These are phyloP conservation scores for Desmodus rotundus DNA, from an alignment of 2,113 vertebrate genomes.

Conservation along the genomic window DNA sequence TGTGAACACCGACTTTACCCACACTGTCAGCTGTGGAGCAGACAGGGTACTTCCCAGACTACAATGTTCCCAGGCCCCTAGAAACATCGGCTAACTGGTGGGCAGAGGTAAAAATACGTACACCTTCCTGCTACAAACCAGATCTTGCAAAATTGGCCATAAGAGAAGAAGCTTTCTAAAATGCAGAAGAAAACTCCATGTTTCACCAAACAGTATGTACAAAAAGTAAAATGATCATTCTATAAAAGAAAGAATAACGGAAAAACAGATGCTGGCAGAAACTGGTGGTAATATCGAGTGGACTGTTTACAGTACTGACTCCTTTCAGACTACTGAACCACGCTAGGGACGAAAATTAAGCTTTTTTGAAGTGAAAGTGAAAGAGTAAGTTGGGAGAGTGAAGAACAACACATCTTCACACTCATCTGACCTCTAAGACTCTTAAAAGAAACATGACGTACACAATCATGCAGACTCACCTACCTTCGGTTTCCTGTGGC, in stretches of 20 bases:
- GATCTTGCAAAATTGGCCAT: background rate
- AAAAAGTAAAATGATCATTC: background rate
- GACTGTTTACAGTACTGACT: background rate
- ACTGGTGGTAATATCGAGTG: background rate
- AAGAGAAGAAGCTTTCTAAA: background rate
- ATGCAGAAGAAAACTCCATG: background rate
- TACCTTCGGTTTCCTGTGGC: background rate
- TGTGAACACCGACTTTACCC: background rate
- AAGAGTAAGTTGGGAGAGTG: background rate
- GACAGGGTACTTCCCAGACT: background rate
- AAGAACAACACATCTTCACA: background rate
- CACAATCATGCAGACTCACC: background rate
- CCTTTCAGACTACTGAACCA: background rate
- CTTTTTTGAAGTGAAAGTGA: background rate
- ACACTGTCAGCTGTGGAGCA: background rate
- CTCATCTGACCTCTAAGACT: background rate
- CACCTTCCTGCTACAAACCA: background rate
- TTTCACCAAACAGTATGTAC: background rate
- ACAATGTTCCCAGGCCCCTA: background rate
- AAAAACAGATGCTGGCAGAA: background rate
- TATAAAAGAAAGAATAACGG: background rate
- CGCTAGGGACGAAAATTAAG: background rate
- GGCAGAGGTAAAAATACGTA: background rate
- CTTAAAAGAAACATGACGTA: conserved; percentile 28
- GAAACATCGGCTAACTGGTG: background rate